These are phyloP conservation scores for Apogon hyalosoma DNA, from an alignment of 2,797 vertebrate genomes.

Conservation along the genomic window DNA sequence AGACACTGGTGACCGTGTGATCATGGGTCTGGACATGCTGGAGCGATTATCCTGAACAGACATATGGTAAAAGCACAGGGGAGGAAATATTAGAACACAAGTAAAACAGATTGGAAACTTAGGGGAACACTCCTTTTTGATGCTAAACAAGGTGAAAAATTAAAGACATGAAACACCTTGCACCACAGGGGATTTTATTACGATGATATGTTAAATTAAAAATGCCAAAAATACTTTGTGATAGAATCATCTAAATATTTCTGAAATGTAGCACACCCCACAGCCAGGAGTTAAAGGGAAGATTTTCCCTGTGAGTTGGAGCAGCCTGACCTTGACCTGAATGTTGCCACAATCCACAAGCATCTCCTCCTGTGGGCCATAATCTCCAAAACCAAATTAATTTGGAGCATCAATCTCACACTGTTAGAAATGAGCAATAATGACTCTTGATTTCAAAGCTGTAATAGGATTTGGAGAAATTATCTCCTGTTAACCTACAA, in stretches of 20 bases:
- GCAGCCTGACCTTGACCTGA: constrained; percentile 84
- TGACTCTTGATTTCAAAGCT: constrained; percentile 72
- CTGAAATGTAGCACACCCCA: constrained; percentile 19
- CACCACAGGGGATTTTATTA: neutral
- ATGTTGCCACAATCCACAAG: constrained; percentile 78
- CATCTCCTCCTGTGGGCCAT: constrained; percentile 79
- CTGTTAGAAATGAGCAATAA: constrained; percentile 73
- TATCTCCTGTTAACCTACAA: constrained; percentile 79
- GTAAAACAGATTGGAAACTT: neutral
- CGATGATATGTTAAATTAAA: constrained; percentile 13
- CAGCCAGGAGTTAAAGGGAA: constrained; percentile 29
- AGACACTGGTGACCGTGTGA: constrained; percentile 97
- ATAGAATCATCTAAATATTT: neutral
- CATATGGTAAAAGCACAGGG: constrained; percentile 9
- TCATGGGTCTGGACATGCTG: constrained; percentile 99
- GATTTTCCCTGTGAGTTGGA: constrained; percentile 53
- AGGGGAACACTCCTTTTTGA: neutral
- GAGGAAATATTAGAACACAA: constrained; percentile 4
- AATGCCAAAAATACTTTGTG: neutral
- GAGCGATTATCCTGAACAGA: constrained; percentile 91
- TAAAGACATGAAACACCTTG: neutral
- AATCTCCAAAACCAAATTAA: constrained; percentile 81
- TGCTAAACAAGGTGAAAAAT: neutral
- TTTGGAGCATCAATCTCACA: constrained; percentile 78
- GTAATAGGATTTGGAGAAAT: constrained; percentile 74